Evolutionary conservation across 2,797 vertebrate genomes (phyloP), one percentile per base, ranked within the genome.

Genomic region (Spheniscus humboldti): DNA sequence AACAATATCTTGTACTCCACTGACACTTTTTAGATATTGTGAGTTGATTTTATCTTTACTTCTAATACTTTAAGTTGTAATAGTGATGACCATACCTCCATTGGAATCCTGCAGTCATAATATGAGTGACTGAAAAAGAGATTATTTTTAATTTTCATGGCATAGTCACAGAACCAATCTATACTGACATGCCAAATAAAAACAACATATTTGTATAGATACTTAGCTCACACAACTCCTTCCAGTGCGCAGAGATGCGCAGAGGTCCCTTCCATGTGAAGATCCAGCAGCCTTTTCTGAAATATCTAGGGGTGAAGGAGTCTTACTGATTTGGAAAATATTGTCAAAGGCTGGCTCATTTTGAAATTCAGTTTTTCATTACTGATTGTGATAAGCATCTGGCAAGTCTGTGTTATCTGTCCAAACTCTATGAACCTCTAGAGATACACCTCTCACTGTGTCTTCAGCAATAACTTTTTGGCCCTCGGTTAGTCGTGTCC

Each of bases 381-480:
- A 67, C 24, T 62, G 59, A 53, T 47, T 62, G 11, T 50, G 13
- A 5, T 71, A 91, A 76, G 13, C 33, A 28, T 62, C 59, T 86
- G 37, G 24, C 22, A 81, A 68, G 37, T 27, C 73, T 81, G 9
- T 66, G 68, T 59, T 84, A 31, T 25, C 45, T 43, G 23, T 55
- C n/a, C 53, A 90, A 74, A 88, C 68, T 74, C 59, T 17, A 30
- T 7, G 11, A 83, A 59, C 31, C 18, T 83, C 45, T 85, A 53
- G 41, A 86, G 31, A 79, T 33, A 72, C 9, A 52, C 6, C 13
- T 87, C 33, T n/a, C 71, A 5, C 25, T 59, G 17, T 47, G 6
- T 47, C 31, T 91, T 72, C 62, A 50, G 75, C 71, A 91, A n/a
- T 64, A 96, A 59, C 9, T n/a, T 89, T 85, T 50, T 74, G 30